phyloP scores from a whole-genome alignment of 2,888 invertebrate species.

The Hyposoter dolosus region DNA sequence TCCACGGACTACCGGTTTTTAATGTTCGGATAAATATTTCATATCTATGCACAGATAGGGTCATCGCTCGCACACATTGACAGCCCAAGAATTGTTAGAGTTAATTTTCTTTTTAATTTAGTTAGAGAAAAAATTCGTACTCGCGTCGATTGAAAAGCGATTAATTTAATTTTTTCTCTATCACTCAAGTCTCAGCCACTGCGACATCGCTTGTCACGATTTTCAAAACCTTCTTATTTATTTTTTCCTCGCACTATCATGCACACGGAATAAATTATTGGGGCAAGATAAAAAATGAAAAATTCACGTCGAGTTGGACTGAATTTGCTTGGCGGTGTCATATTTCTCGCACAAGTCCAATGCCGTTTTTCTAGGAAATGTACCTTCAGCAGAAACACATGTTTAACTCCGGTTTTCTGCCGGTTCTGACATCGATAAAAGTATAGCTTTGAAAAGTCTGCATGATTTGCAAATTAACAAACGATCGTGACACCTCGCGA shows the following conservation, averaged over 20 bases:
- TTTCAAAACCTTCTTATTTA: neutral
- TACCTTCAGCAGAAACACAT: neutral
- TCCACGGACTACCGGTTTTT: slow-evolving; percentile 38
- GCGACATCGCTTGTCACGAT: neutral
- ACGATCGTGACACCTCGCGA: neutral
- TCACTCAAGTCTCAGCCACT: neutral
- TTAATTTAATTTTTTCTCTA: neutral
- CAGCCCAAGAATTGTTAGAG: neutral
- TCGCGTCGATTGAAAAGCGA: too few species aligned
- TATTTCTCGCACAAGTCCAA: neutral
- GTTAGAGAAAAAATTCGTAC: neutral
- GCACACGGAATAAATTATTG: neutral
- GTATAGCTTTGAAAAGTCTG: neutral
- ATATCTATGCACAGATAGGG: neutral
- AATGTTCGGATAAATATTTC: slow-evolving; percentile 31
- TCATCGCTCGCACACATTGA: neutral
- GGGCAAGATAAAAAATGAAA: neutral
- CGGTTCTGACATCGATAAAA: neutral
- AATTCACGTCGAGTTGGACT: neutral
- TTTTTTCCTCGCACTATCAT: neutral
- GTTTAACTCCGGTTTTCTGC: neutral
- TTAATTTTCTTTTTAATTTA: too few species aligned
- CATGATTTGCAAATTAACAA: neutral
- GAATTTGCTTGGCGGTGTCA: neutral
- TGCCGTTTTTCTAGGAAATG: neutral